These are phyloP conservation scores for Parapsyche elsis DNA, from an alignment of 1,140 invertebrate species.

Conservation along the genomic window DNA sequence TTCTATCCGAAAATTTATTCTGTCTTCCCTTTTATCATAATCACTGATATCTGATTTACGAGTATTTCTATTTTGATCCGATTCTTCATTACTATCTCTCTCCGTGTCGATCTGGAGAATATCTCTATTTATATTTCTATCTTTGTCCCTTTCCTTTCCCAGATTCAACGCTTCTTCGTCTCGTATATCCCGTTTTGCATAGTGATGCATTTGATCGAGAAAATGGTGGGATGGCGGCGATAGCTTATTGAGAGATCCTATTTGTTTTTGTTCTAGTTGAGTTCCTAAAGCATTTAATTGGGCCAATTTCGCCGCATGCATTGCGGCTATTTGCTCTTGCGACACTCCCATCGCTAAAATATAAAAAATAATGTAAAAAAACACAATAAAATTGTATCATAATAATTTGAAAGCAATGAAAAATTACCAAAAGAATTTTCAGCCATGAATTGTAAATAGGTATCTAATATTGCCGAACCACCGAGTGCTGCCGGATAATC, in stretches of 20 bases:
- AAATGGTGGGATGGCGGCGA: slow-evolving; percentile 68
- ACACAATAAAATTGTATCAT: neutral
- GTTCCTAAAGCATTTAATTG: slow-evolving; percentile 76
- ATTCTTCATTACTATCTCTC: slow-evolving; percentile 58
- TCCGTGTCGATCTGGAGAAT: slow-evolving; percentile 61
- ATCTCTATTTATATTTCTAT: slow-evolving; percentile 62
- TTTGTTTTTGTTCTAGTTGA: slow-evolving; percentile 69
- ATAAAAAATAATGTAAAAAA: slow-evolving; percentile 2
- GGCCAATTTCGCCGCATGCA: slow-evolving; percentile 76
- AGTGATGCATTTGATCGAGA: slow-evolving; percentile 72
- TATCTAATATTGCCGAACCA: slow-evolving; percentile 83
- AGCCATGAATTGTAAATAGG: slow-evolving; percentile 85
- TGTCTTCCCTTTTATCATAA: slow-evolving; percentile 50
- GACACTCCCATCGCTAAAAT: slow-evolving; percentile 65
- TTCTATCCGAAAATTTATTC: slow-evolving; percentile 47
- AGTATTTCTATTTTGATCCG: slow-evolving; percentile 55
- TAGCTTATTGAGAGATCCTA: slow-evolving; percentile 62
- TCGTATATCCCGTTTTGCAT: slow-evolving; percentile 61
- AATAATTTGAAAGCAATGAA: neutral
- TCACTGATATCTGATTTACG: slow-evolving; percentile 52
- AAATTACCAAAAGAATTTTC: slow-evolving; percentile 77
- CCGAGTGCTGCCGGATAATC: slow-evolving; percentile 68
- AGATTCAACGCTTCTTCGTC: slow-evolving; percentile 64
- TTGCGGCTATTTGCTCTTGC: slow-evolving; percentile 69
- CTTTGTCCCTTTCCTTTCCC: slow-evolving; percentile 64